Conservation (phyloP, 2,113 vertebrate genomes). For the Labrus mixtus region DNA sequence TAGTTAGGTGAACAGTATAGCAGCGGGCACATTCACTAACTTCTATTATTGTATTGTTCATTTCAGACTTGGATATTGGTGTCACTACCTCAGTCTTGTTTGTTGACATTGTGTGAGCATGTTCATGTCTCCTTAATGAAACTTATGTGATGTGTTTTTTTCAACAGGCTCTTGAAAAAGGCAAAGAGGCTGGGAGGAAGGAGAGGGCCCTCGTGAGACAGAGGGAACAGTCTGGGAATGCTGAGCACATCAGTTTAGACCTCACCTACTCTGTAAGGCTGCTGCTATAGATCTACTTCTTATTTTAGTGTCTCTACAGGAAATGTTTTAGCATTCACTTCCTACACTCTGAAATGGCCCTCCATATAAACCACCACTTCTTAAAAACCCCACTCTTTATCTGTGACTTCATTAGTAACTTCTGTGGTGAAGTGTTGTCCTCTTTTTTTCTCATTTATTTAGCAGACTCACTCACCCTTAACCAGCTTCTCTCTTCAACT, state of each 20-base stretch:
- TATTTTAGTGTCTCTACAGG: neutral
- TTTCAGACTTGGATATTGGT: neutral
- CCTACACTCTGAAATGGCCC: too few relatives aligned
- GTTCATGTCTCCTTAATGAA: neutral
- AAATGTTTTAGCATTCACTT: neutral
- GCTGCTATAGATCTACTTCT: too few relatives aligned
- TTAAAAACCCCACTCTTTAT: too few relatives aligned
- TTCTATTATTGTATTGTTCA: neutral
- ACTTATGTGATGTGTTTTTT: conserved; percentile 2
- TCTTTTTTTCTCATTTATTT: too few relatives aligned
- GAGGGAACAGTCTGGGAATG: conserved; percentile 87
- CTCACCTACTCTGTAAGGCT: conserved; percentile 93
- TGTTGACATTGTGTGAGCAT: neutral
- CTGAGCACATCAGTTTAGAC: conserved; percentile 92
- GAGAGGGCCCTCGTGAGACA: conserved; percentile 92
- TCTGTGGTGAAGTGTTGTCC: too few relatives aligned
- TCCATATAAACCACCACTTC: too few relatives aligned
- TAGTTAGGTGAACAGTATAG: neutral
- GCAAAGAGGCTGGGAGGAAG: conserved; percentile 96
- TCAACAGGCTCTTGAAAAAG: conserved; percentile 92
- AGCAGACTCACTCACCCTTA: too few relatives aligned
- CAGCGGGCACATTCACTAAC: neutral
- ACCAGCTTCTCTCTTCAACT: too few relatives aligned
- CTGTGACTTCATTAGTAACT: too few relatives aligned
- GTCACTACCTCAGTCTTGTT: neutral